Evolutionary conservation across 2,797 vertebrate genomes (phyloP).

Genomic region (Chloroceryle amazona): DNA sequence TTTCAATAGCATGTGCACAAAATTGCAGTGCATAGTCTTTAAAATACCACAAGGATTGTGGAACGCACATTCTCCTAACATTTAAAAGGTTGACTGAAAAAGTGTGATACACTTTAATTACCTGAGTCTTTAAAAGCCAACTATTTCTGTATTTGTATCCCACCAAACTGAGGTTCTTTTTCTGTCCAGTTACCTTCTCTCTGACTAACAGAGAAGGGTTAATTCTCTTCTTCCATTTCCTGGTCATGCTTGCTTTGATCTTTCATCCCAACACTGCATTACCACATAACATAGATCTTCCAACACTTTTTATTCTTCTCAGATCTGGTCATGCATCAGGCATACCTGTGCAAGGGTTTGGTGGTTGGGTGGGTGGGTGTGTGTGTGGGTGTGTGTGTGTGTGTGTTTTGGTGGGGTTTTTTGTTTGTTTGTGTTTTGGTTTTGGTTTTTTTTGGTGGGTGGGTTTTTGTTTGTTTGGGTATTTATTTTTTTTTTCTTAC

Average conservation of each 20-base stretch:
- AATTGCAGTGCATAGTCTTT: fast-evolving
- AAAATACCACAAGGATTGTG: not conserved
- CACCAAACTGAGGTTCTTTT: not conserved
- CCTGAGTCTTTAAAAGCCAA: not conserved
- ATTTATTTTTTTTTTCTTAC: not conserved
- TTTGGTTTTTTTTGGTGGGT: no score
- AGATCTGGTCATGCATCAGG: not conserved
- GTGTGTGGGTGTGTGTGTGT: no score
- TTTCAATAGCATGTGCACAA: not conserved
- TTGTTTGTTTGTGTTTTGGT: no score
- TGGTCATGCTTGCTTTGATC: not conserved
- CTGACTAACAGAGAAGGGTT: not conserved
- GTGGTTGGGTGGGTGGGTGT: no score
- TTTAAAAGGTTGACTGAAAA: not conserved
- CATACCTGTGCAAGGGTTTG: not conserved
- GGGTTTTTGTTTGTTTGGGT: no score
- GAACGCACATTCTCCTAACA: not conserved
- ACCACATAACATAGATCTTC: not conserved
- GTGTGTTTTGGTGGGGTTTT: no score
- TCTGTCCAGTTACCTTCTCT: not conserved
- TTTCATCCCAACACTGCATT: not conserved
- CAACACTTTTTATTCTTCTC: not conserved
- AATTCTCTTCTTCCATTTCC: not conserved
- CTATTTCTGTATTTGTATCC: not conserved
- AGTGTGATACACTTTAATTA: not conserved